Conservation (phyloP, 1,140 invertebrate species). For the Mercenaria mercenaria region DNA sequence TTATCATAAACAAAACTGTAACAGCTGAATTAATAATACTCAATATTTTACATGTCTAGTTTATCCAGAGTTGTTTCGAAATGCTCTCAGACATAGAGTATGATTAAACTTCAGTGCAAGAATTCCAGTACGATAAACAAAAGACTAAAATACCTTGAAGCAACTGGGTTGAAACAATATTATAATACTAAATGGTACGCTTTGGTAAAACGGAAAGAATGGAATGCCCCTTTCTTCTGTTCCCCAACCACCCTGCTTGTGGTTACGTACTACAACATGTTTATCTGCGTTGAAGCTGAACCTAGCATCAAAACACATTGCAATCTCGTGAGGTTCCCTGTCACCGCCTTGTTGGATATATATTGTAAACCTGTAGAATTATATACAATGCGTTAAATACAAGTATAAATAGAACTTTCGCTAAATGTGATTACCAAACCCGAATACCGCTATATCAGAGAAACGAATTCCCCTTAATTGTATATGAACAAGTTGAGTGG, state of each 20-base stretch:
- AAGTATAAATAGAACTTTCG: no score
- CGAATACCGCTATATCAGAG: no score
- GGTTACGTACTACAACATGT: slow-evolving; percentile 90
- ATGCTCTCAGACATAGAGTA: no score
- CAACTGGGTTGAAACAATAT: slow-evolving; percentile 85
- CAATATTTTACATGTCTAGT: no score
- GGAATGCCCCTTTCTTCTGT: slow-evolving; percentile 90
- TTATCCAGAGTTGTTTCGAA: no score
- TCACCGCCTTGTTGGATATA: background rate
- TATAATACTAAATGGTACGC: slow-evolving; percentile 89
- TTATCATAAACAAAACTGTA: no score
- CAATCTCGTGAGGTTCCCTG: slow-evolving; percentile 33
- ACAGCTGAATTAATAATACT: no score
- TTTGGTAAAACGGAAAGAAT: slow-evolving; percentile 90
- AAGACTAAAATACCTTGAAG: slow-evolving; percentile 85
- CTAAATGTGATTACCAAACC: no score
- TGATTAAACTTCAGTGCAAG: no score
- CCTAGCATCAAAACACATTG: slow-evolving; percentile 70
- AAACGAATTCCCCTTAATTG: no score
- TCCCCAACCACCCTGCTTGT: slow-evolving; percentile 91
- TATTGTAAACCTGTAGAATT: background rate
- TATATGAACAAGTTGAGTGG: no score
- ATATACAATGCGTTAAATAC: background rate
- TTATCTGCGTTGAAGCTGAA: slow-evolving; percentile 67
- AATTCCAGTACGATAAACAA: no score